phyloP scores from a whole-genome alignment of 1,140 invertebrate genomes.

The Propsilocerus akamusi region DNA sequence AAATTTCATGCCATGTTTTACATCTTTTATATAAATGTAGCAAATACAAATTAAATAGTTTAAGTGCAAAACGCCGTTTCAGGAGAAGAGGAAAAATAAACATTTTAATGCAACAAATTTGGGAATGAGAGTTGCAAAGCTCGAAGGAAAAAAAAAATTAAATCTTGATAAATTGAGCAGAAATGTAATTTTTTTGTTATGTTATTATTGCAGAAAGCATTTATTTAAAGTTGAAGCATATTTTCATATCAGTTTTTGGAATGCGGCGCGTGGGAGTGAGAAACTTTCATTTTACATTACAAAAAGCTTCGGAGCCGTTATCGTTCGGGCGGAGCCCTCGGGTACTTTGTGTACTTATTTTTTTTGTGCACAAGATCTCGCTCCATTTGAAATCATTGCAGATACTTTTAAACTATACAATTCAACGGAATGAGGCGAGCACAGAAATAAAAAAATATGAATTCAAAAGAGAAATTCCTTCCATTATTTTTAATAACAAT shows the following conservation, averaged over 20 bases:
- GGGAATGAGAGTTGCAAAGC: no score
- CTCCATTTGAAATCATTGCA: conserved; percentile 1
- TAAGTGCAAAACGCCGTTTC: no score
- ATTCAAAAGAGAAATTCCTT: not conserved
- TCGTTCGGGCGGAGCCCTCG: not conserved
- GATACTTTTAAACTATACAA: not conserved
- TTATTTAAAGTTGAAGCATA: not conserved
- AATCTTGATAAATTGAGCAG: conserved; percentile 2
- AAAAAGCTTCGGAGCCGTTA: not conserved
- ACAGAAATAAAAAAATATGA: not conserved
- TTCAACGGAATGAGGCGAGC: not conserved
- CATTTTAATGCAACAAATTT: no score
- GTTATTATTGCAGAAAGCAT: not conserved
- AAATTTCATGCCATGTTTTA: no score
- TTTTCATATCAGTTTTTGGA: not conserved
- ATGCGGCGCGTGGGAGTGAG: not conserved
- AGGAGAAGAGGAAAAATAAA: no score
- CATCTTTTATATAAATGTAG: no score
- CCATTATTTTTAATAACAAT: conserved; percentile 1
- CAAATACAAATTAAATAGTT: no score
- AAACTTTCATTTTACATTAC: not conserved
- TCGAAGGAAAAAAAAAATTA: no score
- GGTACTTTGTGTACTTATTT: not conserved
- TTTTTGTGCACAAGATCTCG: not conserved
- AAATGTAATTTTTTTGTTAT: not conserved